Percentiles rank a stretch among this genome's conserved stretches.
These are phyloP conservation scores for Aphelenchoides bicaudatus DNA, from an alignment of 2,888 invertebrate genomes.

Conservation along the genomic window DNA sequence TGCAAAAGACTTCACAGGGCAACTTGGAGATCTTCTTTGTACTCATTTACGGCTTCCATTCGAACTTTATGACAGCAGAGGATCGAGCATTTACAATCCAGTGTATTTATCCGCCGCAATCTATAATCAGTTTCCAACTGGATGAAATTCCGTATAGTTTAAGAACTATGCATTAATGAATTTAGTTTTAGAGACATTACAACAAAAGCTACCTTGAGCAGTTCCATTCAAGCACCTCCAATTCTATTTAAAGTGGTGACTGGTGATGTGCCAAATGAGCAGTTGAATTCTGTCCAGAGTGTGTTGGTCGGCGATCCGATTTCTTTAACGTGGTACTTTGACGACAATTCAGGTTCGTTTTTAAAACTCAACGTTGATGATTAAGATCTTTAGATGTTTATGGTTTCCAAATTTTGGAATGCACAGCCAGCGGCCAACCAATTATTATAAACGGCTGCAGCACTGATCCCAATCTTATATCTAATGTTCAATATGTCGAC, in stretches of 20 bases:
- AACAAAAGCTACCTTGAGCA: constrained; percentile 28
- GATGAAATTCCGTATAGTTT: no score
- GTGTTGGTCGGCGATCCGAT: constrained; percentile 40
- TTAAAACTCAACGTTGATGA: constrained; percentile 1
- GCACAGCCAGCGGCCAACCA: constrained; percentile 34
- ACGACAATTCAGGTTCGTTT: constrained; percentile 27
- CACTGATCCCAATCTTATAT: constrained; percentile 31
- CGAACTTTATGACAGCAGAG: constrained; percentile 37
- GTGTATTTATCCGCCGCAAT: constrained; percentile 41
- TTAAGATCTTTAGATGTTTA: constrained; percentile 30
- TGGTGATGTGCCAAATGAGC: constrained; percentile 30
- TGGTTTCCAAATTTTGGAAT: constrained; percentile 38
- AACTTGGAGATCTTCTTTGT: constrained; percentile 36
- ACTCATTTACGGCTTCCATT: constrained; percentile 41
- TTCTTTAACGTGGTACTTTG: constrained; percentile 38
- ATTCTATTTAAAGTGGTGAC: constrained; percentile 31
- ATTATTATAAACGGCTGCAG: constrained; percentile 41
- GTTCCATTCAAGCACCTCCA: constrained; percentile 29
- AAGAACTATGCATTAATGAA: no score
- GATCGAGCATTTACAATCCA: constrained; percentile 44
- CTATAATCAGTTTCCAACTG: no score
- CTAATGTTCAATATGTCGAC: constrained; percentile 34
- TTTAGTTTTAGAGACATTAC: constrained; percentile 34
- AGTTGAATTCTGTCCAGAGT: constrained; percentile 20
- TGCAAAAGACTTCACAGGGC: not conserved